phyloP scores from a whole-genome alignment of 2,113 vertebrate genomes.

The Cryptoleucopteryx plumbea region DNA sequence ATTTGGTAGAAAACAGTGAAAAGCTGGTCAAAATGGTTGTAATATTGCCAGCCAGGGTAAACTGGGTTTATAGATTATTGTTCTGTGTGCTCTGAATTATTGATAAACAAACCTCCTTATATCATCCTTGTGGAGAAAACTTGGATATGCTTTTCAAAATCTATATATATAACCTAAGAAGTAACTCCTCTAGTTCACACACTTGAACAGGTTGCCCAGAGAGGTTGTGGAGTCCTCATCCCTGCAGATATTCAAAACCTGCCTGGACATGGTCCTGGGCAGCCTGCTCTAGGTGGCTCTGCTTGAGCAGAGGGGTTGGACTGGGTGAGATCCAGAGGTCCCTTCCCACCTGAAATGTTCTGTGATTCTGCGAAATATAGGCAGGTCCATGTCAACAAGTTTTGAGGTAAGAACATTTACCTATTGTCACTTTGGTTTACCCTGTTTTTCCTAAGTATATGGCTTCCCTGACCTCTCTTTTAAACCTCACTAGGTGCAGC shows the following conservation, averaged over 20 bases:
- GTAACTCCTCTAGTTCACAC: background rate
- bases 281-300: background rate
- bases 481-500: background rate
- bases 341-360: background rate
- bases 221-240: background rate
- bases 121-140: background rate
- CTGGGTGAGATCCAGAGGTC: background rate
- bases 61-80: background rate
- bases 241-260: background rate
- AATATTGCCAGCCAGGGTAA: background rate
- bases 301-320: accelerated
- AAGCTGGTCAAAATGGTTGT: background rate
- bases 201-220: background rate
- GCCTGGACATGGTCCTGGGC: background rate
- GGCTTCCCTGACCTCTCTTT: background rate
- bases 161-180: background rate
- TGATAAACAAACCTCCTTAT: background rate
- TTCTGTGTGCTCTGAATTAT: background rate
- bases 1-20: background rate
- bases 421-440: background rate
- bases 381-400: background rate
- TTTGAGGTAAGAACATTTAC: background rate
- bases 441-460: background rate
- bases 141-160: background rate
- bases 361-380: background rate